Conservation (phyloP, 2,797 vertebrate genomes). For the Leuciscus waleckii region DNA sequence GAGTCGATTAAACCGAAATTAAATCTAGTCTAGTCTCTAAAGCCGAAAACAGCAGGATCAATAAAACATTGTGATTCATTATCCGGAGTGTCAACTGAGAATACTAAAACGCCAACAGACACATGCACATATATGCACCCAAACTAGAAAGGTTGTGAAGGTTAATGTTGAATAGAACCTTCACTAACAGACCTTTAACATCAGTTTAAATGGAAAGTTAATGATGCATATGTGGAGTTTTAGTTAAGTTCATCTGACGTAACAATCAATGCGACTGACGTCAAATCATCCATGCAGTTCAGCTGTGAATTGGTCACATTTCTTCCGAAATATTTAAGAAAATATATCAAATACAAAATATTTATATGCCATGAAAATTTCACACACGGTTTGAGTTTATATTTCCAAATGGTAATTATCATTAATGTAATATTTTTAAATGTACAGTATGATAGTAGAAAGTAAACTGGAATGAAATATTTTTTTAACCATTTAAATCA, state of each 20-base stretch:
- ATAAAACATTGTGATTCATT: constrained; percentile 53
- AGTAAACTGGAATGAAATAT: not conserved
- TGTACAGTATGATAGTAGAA: not conserved
- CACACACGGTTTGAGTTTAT: not conserved
- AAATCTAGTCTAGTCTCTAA: constrained; percentile 51
- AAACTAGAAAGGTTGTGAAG: constrained; percentile 5
- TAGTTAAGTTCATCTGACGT: constrained; percentile 1
- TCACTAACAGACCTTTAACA: not conserved
- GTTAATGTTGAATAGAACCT: not conserved
- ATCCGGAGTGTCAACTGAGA: constrained; percentile 26
- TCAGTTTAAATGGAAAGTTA: constrained; percentile 8
- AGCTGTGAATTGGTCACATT: not conserved
- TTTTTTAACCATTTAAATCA: not conserved
- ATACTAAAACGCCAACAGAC: constrained; percentile 3
- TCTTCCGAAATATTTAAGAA: not conserved
- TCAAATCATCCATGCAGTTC: not conserved
- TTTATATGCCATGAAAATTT: not conserved
- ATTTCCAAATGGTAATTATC: not conserved
- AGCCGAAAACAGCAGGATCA: constrained; percentile 50
- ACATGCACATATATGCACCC: not conserved
- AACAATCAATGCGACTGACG: not conserved
- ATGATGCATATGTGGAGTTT: constrained; percentile 6
- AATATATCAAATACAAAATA: not conserved
- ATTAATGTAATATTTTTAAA: not conserved
- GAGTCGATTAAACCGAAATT: constrained; percentile 59